Percentiles rank a stretch among this genome's conserved stretches.
phyloP scores from a whole-genome alignment of 2,888 invertebrate species.

The Eristalis pertinax region DNA sequence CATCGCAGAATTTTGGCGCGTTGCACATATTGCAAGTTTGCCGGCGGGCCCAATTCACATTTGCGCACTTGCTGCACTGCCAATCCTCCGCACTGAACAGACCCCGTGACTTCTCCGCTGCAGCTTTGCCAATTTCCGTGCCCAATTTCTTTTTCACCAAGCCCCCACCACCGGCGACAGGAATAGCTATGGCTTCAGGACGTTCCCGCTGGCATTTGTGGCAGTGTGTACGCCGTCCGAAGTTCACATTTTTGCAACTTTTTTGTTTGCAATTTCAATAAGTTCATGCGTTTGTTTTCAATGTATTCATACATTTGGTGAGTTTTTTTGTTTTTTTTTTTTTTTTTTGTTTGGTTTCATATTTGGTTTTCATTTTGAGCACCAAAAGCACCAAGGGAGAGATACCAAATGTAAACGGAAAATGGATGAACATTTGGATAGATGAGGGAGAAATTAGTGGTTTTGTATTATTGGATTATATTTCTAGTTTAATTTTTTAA shows the following conservation, averaged over 20 bases:
- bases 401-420: conserved; percentile 62
- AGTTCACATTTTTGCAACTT: conserved; percentile 95
- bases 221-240: conserved; percentile 93
- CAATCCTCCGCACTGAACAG: conserved; percentile 97
- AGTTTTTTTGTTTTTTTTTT: conserved; percentile 36
- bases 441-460: conserved; percentile 69
- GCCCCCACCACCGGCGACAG: conserved; percentile 73
- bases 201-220: conserved; percentile 87
- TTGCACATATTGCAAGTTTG: conserved; percentile 99
- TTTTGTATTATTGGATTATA: conserved; percentile 60
- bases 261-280: conserved; percentile 43
- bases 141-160: conserved; percentile 88
- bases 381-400: conserved; percentile 34
- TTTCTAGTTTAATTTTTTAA: conserved; percentile 51
- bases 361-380: conserved; percentile 29
- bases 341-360: conserved; percentile 46
- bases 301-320: conserved; percentile 41
- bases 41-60: conserved; percentile 95
- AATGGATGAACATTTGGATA: conserved; percentile 63
- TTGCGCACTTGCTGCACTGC: conserved; percentile 99
- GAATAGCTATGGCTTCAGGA: conserved; percentile 73
- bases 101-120: conserved; percentile 96
- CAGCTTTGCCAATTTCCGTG: conserved; percentile 98
- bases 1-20: conserved; percentile 97
- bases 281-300: conserved; percentile 53